phyloP scores from a whole-genome alignment of 2,113 vertebrate genomes.

The Cephalopholis sonnerati region DNA sequence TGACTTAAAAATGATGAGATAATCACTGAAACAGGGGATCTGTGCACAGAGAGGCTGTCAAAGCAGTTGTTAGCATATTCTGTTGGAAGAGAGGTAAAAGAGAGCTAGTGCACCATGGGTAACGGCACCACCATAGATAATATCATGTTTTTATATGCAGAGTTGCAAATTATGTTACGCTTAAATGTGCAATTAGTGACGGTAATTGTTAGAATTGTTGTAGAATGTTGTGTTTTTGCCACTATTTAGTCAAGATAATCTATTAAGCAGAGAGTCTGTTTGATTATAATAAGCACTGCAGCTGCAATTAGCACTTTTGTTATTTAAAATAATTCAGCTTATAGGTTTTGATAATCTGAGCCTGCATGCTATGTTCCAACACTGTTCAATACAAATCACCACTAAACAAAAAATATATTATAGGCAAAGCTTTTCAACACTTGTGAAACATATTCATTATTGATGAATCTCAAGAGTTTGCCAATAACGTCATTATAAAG shows the following conservation, averaged over 20 bases:
- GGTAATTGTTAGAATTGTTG: not conserved
- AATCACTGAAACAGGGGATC: constrained; percentile 36
- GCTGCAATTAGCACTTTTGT: not conserved
- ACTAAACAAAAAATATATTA: not conserved
- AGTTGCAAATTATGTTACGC: not conserved
- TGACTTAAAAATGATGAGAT: constrained; percentile 42
- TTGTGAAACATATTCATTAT: constrained; percentile 4
- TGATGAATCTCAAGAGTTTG: constrained; percentile 16
- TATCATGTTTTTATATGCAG: not conserved
- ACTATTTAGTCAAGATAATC: not conserved
- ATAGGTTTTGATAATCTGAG: not conserved
- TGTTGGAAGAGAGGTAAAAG: not conserved
- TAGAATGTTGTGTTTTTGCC: not conserved
- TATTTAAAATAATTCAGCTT: constrained; percentile 4
- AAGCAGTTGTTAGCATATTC: constrained; percentile 7
- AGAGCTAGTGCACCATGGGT: constrained; percentile 12
- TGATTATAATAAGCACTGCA: not conserved
- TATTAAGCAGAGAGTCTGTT: not conserved
- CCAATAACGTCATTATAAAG: constrained; percentile 17
- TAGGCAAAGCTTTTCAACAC: not conserved
- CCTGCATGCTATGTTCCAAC: not conserved
- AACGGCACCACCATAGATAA: not conserved
- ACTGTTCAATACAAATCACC: not conserved
- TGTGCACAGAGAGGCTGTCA: not conserved
- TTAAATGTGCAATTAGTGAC: not conserved